Evolutionary conservation across 2,888 invertebrate species (phyloP).

Genomic region (Perizoma flavofasciatum): DNA sequence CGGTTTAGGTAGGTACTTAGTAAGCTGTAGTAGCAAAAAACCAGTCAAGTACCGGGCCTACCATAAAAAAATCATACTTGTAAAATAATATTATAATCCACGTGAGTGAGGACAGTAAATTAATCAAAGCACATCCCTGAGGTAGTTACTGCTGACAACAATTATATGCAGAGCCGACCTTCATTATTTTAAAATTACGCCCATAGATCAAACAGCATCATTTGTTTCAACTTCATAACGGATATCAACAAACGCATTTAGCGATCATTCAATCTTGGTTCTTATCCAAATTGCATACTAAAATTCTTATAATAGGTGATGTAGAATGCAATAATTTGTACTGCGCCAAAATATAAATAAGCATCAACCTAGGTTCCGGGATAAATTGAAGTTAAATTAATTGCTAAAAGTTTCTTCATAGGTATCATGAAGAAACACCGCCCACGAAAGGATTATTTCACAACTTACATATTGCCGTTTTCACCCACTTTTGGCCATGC

Average conservation of each 20-base stretch:
- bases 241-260: slow-evolving; percentile 38
- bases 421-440: slow-evolving; percentile 18
- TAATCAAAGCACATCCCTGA: slow-evolving; percentile 9
- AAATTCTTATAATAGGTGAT: slow-evolving; percentile 46
- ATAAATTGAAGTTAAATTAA: background rate
- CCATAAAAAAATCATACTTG: too few relatives aligned
- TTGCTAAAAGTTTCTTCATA: slow-evolving; percentile 2
- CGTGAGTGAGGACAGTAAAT: slow-evolving; percentile 2
- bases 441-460: slow-evolving; percentile 34
- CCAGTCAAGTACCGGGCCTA: background rate
- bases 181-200: slow-evolving; percentile 32
- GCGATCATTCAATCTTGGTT: slow-evolving; percentile 57
- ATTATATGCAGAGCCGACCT: slow-evolving; percentile 35
- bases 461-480: slow-evolving; percentile 35
- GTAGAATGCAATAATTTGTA: slow-evolving; percentile 35
- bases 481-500: slow-evolving; percentile 31
- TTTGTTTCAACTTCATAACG: slow-evolving; percentile 36
- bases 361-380: slow-evolving; percentile 15
- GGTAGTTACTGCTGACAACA: slow-evolving; percentile 10
- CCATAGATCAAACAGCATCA: slow-evolving; percentile 36
- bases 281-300: slow-evolving; percentile 53
- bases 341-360: slow-evolving; percentile 45
- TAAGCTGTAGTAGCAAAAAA: background rate
- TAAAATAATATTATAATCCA: too few relatives aligned
- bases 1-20: background rate